Conservation (phyloP, 2,888 invertebrate genomes). For the Diaphora mendica region DNA sequence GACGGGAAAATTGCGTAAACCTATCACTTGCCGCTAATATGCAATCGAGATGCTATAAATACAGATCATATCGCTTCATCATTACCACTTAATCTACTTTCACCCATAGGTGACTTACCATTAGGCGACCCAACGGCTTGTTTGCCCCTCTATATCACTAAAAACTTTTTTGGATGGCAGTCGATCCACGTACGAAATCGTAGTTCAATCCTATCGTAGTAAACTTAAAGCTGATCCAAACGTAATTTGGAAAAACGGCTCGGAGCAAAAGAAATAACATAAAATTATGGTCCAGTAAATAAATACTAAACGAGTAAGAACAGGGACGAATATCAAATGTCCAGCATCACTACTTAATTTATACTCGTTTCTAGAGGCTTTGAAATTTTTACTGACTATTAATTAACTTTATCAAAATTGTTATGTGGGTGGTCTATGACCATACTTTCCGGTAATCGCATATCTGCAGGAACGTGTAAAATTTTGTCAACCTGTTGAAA, state of each 20-base stretch:
- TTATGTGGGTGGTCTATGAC: neutral
- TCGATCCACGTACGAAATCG: no score
- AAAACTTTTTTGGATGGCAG: no score
- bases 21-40: neutral
- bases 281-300: no score
- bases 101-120: no score
- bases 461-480: neutral
- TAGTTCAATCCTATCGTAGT: no score
- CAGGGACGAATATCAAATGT: no score
- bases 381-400: neutral
- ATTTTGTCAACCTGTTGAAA: neutral
- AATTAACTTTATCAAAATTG: neutral
- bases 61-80: neutral
- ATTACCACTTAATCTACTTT: neutral
- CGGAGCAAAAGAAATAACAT: no score
- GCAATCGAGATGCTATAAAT: neutral
- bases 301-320: no score
- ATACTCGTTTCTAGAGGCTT: neutral
- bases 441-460: neutral
- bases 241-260: no score
- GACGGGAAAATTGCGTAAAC: neutral
- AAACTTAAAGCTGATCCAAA: no score
- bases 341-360: neutral
- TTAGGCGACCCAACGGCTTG: no score
- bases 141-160: no score